phyloP scores from a whole-genome alignment of 2,797 vertebrate genomes.

The Catharus ustulatus region DNA sequence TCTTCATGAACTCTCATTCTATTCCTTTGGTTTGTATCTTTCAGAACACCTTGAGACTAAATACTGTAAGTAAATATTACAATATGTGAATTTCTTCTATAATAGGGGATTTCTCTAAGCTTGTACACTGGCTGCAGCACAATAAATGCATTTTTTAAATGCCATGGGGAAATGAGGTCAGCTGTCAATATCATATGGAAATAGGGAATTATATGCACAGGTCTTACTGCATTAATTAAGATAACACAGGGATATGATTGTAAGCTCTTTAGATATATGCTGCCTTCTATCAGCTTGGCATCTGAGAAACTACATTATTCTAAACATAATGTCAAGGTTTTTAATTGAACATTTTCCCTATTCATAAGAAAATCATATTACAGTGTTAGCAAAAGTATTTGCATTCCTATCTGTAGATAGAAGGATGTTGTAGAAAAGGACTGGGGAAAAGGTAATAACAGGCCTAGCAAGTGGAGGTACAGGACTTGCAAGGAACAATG shows the following conservation, averaged over 20 bases:
- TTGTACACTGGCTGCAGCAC: not conserved
- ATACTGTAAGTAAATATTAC: not conserved
- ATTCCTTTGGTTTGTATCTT: not conserved
- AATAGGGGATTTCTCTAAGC: not conserved
- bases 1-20: not conserved
- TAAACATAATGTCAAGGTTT: not conserved
- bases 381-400: not conserved
- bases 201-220: not conserved
- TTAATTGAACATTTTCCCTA: not conserved
- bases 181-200: not conserved
- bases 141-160: not conserved
- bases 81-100: not conserved
- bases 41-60: not conserved
- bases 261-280: not conserved
- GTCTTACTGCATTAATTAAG: not conserved
- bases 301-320: not conserved
- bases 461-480: not conserved
- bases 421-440: not conserved
- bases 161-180: not conserved
- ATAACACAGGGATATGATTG: not conserved
- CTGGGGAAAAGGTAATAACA: not conserved
- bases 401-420: not conserved
- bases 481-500: not conserved
- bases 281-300: not conserved
- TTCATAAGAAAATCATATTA: not conserved